These are phyloP conservation scores for Diadegma fenestrale DNA, from an alignment of 2,888 invertebrate genomes.

Conservation along the genomic window DNA sequence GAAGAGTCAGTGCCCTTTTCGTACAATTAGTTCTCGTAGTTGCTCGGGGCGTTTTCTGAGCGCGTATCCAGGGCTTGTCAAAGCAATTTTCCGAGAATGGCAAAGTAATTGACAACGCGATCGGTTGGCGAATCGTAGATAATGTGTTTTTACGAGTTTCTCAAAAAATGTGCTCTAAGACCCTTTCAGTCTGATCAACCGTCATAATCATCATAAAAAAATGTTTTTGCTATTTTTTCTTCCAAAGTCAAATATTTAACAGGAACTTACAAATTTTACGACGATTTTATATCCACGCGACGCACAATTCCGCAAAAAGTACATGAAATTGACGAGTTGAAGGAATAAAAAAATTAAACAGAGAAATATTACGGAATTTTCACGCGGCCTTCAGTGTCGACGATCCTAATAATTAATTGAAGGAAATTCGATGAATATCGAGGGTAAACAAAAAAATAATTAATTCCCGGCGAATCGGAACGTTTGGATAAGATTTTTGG, in stretches of 20 bases:
- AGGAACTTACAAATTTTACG: not conserved
- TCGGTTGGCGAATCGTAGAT: not conserved
- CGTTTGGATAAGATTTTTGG: not conserved
- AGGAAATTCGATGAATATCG: not conserved
- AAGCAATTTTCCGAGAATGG: not conserved
- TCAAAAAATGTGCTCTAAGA: not conserved
- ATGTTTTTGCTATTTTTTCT: not conserved
- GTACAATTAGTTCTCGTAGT: not conserved
- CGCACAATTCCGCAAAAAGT: not conserved
- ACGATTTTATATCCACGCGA: not conserved
- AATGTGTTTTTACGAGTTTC: not conserved
- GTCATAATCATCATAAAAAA: not conserved
- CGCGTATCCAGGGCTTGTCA: not conserved
- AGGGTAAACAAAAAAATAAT: not conserved
- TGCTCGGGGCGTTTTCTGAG: not conserved
- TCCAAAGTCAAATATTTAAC: not conserved
- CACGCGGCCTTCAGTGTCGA: not conserved
- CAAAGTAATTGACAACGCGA: not conserved
- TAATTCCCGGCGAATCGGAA: not conserved
- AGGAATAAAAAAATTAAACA: not conserved
- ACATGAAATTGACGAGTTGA: not conserved
- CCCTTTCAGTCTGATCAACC: slow-evolving; percentile 1
- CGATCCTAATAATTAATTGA: not conserved
- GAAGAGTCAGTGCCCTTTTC: not conserved
- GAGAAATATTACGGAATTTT: not conserved